Base-by-base conservation (phyloP, 2,797 vertebrate genomes). In the Podarcis lilfordi region DNA sequence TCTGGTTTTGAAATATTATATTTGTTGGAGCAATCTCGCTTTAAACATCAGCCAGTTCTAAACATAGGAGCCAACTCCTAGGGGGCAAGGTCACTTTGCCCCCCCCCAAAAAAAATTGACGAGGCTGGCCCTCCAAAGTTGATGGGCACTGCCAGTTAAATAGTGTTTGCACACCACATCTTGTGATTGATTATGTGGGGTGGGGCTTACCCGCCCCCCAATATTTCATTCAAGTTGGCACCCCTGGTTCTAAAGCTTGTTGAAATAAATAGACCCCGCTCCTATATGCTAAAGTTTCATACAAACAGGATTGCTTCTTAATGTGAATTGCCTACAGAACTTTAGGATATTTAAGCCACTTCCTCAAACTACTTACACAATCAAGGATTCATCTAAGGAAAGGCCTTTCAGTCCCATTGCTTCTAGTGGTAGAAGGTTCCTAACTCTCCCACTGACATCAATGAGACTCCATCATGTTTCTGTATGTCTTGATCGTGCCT, bases 1-100 rank as follows among this genome's bases (percentile, higher is more conserved):
- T 94, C 95, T 95, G 91, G 92, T 92, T 96, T 94, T 91, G 94
- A 96, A 95, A 92, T 86, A 88, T 94, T 91, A 80, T 92, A 91
- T 90, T 96, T 93, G 84, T 86, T 95, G 96, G 93, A 90, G 43
- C 90, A 80, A 94, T 29, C 80, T 71, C 92, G 13, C 80, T 94
- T 90, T 93, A 94, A 50, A 27, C 91, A 74, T 90, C 91, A 76
- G 84, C 89, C 86, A 91, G 40, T 40, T 92, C 91, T 59, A 64
- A 95, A 93, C 50, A 55, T 55, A 55, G 50, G 50, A 55, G 50
- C 50, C 50, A 55, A 55, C 1, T 50, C 3, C 1, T 55, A 55
- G 50, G 1, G 13, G 50, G 13, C 15, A 13, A 55, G 50, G 13
- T 55, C 50, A 55, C 50, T 55, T 50, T 50, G 0, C 3, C 50